Evolutionary conservation across 2,888 invertebrate genomes (phyloP).

Genomic region (Prosapia bicincta): DNA sequence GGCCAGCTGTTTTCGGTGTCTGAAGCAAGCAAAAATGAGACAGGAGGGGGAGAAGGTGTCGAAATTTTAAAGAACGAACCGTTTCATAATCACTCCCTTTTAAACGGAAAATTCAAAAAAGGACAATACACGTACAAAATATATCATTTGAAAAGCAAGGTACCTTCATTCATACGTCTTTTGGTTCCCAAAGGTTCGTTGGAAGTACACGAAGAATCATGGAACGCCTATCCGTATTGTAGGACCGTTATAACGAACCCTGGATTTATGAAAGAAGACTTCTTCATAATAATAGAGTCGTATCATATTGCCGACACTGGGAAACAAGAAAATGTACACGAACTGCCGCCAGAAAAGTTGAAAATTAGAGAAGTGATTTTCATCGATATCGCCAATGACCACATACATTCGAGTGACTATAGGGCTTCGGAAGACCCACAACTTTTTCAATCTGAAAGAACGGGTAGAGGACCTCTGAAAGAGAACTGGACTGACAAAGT

Average conservation of each 20-base stretch:
- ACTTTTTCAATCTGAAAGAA: conserved; percentile 85
- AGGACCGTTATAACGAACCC: conserved; percentile 88
- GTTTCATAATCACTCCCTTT: conserved; percentile 80
- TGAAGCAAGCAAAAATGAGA: conserved; percentile 63
- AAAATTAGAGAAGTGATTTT: conserved; percentile 81
- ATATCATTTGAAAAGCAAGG: conserved; percentile 87
- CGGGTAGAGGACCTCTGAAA: conserved; percentile 90
- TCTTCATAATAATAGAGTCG: conserved; percentile 88
- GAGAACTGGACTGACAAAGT: conserved; percentile 66
- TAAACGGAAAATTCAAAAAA: conserved; percentile 82
- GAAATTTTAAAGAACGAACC: conserved; percentile 96
- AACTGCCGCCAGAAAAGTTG: conserved; percentile 80
- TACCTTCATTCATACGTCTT: conserved; percentile 87
- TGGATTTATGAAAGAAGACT: conserved; percentile 94
- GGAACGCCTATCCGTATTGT: conserved; percentile 99
- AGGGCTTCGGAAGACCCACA: conserved; percentile 81
- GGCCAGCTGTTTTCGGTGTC: conserved; percentile 98
- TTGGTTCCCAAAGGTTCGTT: conserved; percentile 93
- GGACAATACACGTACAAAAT: conserved; percentile 99
- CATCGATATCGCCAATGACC: conserved; percentile 95
- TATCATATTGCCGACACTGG: conserved; percentile 88
- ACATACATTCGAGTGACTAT: conserved; percentile 73
- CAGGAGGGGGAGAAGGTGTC: conserved; percentile 65
- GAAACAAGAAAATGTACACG: conserved; percentile 85
- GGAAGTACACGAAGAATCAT: conserved; percentile 97